Evolutionary conservation across 2,888 invertebrate genomes (phyloP), one percentile per base, ranked within the genome.

Genomic region (Fabriciana adippe): DNA sequence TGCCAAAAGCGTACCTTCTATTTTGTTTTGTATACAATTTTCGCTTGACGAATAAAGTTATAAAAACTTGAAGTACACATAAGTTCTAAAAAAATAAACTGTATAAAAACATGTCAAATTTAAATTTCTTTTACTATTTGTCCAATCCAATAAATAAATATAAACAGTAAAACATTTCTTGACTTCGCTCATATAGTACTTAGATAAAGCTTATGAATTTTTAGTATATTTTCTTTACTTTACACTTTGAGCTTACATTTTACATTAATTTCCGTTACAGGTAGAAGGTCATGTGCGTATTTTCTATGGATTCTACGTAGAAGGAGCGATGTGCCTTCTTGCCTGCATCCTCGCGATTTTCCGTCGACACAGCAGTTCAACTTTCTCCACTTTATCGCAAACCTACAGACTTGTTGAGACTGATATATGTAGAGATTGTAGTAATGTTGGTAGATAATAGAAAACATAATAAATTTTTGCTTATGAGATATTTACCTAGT

Each of bases 281-380:
- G 94, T 95, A 35, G 85, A 90, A 60, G 93, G 94, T 3, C 86
- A 93, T 76, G 89, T 95, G 15, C 89, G 95, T 15, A 88, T 95
- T 31, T 78, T 94, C 3, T 96, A 96, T 80, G 95, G 94, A 0
- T 79, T 95, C 26, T 96, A 95, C 85, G 90, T 96, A 68, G 95
- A 95, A 78, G 93, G 95, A 55, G 95, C 95, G 1, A 94, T 95
- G 77, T 90, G 93, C 11, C 85, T 96, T 54, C 92, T 95, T 0
- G 94, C 95, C 0, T 91, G 94, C 47, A 91, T 93, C 0, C 88
- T 95, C 26, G 94, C 95, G 0, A 85, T 94, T 1, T 77, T 95
- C 35, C 93, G 94, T 68, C 93, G 94, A 8, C 93, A 94, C 64
- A 94, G 81, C 72, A 76, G 77, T 51, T 68, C 75, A 0, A 71